Conservation (phyloP, 2,113 vertebrate species). For the Pelusios castaneus region DNA sequence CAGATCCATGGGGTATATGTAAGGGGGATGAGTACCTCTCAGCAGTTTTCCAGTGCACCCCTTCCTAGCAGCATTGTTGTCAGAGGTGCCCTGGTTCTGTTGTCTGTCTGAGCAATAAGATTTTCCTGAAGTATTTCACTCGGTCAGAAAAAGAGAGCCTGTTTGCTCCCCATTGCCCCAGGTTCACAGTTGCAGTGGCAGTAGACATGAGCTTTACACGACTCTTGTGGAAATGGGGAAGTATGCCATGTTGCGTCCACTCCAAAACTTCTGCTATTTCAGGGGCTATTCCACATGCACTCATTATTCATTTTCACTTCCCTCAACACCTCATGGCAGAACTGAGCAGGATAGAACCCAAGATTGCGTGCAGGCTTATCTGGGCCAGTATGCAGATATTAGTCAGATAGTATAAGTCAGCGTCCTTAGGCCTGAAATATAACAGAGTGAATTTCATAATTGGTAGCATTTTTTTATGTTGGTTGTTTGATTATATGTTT, state of each 20-base stretch:
- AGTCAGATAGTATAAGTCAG: slow-evolving; percentile 6
- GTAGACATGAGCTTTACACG: accelerated
- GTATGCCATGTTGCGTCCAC: accelerated
- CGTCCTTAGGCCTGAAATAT: not conserved
- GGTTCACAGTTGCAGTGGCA: accelerated
- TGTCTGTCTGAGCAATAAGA: not conserved
- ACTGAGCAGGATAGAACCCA: not conserved
- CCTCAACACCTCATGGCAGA: not conserved
- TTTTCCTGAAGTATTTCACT: not conserved
- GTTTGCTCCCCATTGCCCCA: not conserved
- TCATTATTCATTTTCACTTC: not conserved
- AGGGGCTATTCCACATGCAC: not conserved
- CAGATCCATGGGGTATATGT: accelerated
- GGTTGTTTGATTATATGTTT: not conserved
- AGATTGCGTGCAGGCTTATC: not conserved
- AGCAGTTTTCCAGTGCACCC: not conserved
- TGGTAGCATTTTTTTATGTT: not conserved
- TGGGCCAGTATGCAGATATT: not conserved
- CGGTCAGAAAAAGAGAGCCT: not conserved
- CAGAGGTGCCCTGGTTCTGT: accelerated
- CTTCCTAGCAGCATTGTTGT: not conserved
- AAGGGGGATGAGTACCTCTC: not conserved
- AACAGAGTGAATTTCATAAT: slow-evolving; percentile 5
- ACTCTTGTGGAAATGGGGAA: not conserved
- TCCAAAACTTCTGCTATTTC: not conserved